Evolutionary conservation across 1,140 invertebrate genomes (phyloP), one percentile per base, ranked within the genome.

Genomic region (Fopius arisanus): DNA sequence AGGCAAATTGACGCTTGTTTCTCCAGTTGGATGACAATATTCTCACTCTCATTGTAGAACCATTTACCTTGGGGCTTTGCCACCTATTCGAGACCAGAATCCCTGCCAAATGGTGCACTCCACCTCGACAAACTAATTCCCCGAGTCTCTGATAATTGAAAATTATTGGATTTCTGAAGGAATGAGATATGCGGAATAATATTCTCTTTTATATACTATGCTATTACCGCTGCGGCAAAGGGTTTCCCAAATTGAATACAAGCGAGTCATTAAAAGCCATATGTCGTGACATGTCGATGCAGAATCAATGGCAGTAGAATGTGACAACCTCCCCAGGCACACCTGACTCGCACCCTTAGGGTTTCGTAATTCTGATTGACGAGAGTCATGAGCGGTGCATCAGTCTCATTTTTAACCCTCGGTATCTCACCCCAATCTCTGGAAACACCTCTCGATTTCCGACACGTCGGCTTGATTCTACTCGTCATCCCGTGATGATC

Each of bases 401-500:
- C 26, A 48, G 16, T n/a, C 43, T 14, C 43, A 48, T 48, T 48
- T 48, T 5, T 7, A 37, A 37, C 33, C 33, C 12, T 7, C 2
- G 33, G 33, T 12, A 7, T 37, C 33, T 37, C 33, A n/a, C 33
- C 33, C 33, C 33, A 12, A 1, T 12, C 29, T n/a, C 43, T 48
- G 5, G n/a, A n/a, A 48, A 48, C 43, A 48, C 14, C 43, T 19
- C 16, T 19, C 14, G n/a, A 2, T 19, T 48, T 5, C 43, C 14
- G 14, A 14, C n/a, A 5, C 10, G 7, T 16, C n/a, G 28, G 37
- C 28, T 31, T 16, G 31, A 67, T 33, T 83, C 83, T 79, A 82
- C 83, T 84, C 83, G 84, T 84, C 82, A 83, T 82, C 83, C 82
- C 80, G 82, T 81, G 83, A 83, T 84, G 83, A 85, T 85, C 84